Evolutionary conservation across 1,140 invertebrate species (phyloP).

Genomic region (Drosophila azteca): DNA sequence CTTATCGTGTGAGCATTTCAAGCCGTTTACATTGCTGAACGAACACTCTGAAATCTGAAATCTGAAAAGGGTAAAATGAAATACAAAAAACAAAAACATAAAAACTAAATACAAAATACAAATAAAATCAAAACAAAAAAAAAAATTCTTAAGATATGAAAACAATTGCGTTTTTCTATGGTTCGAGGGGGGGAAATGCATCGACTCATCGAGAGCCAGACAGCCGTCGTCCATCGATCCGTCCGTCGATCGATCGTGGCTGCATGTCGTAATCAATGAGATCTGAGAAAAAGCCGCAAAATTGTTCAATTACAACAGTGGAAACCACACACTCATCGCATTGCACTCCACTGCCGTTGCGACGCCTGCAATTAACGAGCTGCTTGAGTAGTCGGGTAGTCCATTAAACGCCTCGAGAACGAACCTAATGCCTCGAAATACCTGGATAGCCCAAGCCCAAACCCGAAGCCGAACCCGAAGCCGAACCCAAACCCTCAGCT

Average conservation of each 20-base stretch:
- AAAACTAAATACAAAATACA: constrained; percentile 72
- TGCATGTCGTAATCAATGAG: constrained; percentile 68
- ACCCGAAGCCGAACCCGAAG: constrained; percentile 15
- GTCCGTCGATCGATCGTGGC: constrained; percentile 39
- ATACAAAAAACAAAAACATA: constrained; percentile 31
- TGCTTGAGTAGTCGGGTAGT: constrained; percentile 43
- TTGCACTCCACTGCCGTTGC: constrained; percentile 10
- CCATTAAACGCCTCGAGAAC: constrained; percentile 46
- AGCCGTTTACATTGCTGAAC: constrained; percentile 65
- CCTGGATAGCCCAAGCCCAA: not conserved
- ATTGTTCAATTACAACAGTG: constrained; percentile 68
- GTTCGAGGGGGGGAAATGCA: constrained; percentile 7
- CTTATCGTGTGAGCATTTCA: constrained; percentile 66
- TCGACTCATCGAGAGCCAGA: constrained; percentile 20
- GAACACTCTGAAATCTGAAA: constrained; percentile 61
- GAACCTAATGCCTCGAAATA: no score
- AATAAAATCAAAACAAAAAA: constrained; percentile 66
- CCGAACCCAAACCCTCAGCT: constrained; percentile 5
- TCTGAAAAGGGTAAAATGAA: constrained; percentile 57
- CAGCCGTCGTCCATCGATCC: not conserved
- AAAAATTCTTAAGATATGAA: constrained; percentile 73
- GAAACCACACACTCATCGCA: constrained; percentile 74
- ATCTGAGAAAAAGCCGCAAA: constrained; percentile 77
- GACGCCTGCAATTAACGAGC: constrained; percentile 64
- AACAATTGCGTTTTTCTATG: constrained; percentile 50